Evolutionary conservation across 2,888 invertebrate genomes (phyloP).

Genomic region (Teleiodes luculella): DNA sequence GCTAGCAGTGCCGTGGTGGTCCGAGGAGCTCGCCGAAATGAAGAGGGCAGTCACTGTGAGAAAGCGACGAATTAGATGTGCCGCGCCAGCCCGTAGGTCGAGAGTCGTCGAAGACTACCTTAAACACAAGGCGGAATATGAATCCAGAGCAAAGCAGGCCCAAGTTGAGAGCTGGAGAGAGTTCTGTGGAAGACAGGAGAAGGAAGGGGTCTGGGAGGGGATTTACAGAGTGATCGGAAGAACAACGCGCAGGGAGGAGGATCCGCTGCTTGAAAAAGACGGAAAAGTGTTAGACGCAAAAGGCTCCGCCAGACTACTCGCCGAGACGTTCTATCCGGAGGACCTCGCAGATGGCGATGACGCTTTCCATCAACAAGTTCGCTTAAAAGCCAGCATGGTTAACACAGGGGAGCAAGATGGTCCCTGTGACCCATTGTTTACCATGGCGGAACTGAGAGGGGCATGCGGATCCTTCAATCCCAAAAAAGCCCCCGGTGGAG

Average conservation of each 20-base stretch:
- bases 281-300: neutral
- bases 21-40: neutral
- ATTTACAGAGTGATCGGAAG: slow-evolving; percentile 13
- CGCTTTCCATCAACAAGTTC: neutral
- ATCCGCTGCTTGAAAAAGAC: neutral
- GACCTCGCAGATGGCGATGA: neutral
- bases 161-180: slow-evolving; percentile 25
- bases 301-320: slow-evolving; percentile 13
- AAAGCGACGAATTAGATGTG: neutral
- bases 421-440: no score
- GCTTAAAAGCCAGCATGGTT: no score
- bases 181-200: slow-evolving; percentile 24
- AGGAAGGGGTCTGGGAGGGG: slow-evolving; percentile 19
- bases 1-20: slow-evolving; percentile 5
- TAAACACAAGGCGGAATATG: neutral
- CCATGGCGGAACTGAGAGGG: no score
- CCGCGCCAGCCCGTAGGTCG: neutral
- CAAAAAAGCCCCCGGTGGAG: slow-evolving; percentile 21
- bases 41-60: neutral
- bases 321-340: neutral
- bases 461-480: no score
- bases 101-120: slow-evolving; percentile 1
- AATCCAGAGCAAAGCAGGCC: neutral
- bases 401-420: neutral
- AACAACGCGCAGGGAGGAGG: neutral